A percentile compares a stretch with the other conserved stretches of the same genome.
Evolutionary conservation across 2,888 invertebrate genomes (phyloP).

Genomic region (Drosophila demipolita): DNA sequence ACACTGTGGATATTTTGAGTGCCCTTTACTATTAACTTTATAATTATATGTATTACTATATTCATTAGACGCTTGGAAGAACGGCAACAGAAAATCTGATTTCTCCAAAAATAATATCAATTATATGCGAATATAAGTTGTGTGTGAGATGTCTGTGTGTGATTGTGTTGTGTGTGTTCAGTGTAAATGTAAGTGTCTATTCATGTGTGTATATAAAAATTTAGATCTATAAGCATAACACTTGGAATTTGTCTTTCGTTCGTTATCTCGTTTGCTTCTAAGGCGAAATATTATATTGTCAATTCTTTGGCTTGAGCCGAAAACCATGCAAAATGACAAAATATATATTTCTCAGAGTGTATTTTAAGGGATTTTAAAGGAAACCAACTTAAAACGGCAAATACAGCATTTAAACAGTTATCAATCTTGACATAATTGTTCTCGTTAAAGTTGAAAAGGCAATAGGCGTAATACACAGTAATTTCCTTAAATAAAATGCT

Average conservation of each 20-base stretch:
- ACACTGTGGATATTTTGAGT: slow-evolving; percentile 65
- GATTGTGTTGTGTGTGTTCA: slow-evolving; percentile 13
- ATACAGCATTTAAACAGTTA: slow-evolving; percentile 35
- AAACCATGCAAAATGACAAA: slow-evolving; percentile 82
- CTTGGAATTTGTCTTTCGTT: slow-evolving; percentile 73
- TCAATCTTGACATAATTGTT: slow-evolving; percentile 28
- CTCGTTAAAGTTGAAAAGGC: slow-evolving; percentile 53
- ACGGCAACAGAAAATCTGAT: slow-evolving; percentile 64
- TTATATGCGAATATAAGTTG: slow-evolving; percentile 44
- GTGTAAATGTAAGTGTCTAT: slow-evolving; percentile 36
- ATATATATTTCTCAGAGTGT: slow-evolving; percentile 71
- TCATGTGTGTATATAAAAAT: slow-evolving; percentile 66
- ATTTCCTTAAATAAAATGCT: slow-evolving; percentile 52
- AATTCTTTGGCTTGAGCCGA: slow-evolving; percentile 83
- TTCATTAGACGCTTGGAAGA: slow-evolving; percentile 64
- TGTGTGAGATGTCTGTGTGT: slow-evolving; percentile 11
- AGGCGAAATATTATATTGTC: slow-evolving; percentile 83
- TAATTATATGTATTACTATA: slow-evolving; percentile 18
- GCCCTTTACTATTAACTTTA: slow-evolving; percentile 44
- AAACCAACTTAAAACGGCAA: slow-evolving; percentile 8
- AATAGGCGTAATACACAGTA: slow-evolving; percentile 64
- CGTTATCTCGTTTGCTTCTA: slow-evolving; percentile 69
- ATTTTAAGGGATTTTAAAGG: slow-evolving; percentile 7
- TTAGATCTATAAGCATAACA: slow-evolving; percentile 79
- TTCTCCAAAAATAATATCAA: slow-evolving; percentile 38